phyloP scores from a whole-genome alignment of 2,888 invertebrate genomes.

The Amphipoea lucens region DNA sequence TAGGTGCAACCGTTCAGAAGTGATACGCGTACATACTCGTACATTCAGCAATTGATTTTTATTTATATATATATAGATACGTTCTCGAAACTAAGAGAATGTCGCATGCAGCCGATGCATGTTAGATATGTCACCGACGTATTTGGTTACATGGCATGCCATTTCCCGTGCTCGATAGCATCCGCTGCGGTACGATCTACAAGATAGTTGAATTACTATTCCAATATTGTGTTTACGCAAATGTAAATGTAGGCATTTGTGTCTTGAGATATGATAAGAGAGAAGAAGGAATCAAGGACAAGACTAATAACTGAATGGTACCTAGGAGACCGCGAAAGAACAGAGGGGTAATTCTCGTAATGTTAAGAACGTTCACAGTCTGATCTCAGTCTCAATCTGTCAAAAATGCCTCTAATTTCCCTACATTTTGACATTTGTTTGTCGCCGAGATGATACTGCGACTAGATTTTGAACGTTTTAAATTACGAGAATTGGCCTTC shows the following conservation, averaged over 20 bases:
- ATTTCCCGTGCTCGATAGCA: slow-evolving; percentile 62
- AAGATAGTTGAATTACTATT: slow-evolving; percentile 51
- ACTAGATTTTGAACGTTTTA: no score
- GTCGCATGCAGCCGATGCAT: slow-evolving; percentile 27
- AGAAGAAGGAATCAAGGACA: not conserved
- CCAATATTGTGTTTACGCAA: slow-evolving; percentile 20
- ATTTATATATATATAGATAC: not conserved
- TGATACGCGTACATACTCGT: no score
- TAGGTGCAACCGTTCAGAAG: no score
- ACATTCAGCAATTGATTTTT: no score
- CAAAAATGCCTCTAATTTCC: no score
- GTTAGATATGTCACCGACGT: slow-evolving; percentile 54
- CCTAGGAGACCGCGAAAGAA: not conserved
- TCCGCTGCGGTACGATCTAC: slow-evolving; percentile 52
- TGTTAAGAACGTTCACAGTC: no score
- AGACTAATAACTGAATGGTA: not conserved
- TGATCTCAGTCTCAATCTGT: no score
- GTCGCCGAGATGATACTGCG: no score
- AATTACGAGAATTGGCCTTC: no score
- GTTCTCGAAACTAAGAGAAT: slow-evolving; percentile 9
- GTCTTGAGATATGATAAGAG: not conserved
- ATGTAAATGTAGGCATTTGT: slow-evolving; percentile 7
- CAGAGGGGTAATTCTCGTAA: no score
- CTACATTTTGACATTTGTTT: no score
- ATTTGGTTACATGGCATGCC: slow-evolving; percentile 57